phyloP scores from a whole-genome alignment of 2,797 vertebrate species.

The Poeciliopsis turneri region DNA sequence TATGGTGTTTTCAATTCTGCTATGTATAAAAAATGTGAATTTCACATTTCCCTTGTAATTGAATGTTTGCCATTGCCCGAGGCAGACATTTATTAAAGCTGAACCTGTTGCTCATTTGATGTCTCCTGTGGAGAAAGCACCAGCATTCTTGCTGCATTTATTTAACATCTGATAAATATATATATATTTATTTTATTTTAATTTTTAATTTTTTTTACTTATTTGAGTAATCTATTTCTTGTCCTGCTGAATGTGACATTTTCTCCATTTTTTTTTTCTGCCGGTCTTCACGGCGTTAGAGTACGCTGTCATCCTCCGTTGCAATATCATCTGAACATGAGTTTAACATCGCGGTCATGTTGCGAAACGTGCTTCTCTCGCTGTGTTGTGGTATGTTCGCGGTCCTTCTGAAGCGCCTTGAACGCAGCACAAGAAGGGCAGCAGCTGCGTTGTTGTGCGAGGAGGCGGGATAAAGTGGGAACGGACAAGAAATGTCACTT shows the following conservation, averaged over 20 bases:
- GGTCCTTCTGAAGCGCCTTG: constrained; percentile 11
- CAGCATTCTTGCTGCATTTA: background rate
- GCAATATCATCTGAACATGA: background rate
- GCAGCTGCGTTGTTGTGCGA: background rate
- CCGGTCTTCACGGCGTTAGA: background rate
- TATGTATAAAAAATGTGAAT: background rate
- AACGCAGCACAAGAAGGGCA: constrained; percentile 33
- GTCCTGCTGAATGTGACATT: background rate
- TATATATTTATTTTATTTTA: too few relatives aligned
- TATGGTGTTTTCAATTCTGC: background rate
- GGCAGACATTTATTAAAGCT: background rate
- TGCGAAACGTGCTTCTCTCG: background rate
- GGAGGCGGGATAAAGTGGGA: constrained; percentile 7
- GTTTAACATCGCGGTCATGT: background rate
- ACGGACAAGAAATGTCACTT: background rate
- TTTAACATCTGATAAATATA: background rate
- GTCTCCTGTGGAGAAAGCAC: background rate
- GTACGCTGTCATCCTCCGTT: background rate
- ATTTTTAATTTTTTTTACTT: background rate
- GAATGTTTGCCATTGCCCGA: background rate
- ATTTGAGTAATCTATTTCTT: background rate
- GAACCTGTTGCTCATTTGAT: background rate
- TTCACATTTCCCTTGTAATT: background rate
- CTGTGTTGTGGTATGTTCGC: background rate
- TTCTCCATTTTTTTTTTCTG: background rate